Base-by-base conservation (phyloP, 1,140 invertebrate species). In the Holotrichia oblita region DNA sequence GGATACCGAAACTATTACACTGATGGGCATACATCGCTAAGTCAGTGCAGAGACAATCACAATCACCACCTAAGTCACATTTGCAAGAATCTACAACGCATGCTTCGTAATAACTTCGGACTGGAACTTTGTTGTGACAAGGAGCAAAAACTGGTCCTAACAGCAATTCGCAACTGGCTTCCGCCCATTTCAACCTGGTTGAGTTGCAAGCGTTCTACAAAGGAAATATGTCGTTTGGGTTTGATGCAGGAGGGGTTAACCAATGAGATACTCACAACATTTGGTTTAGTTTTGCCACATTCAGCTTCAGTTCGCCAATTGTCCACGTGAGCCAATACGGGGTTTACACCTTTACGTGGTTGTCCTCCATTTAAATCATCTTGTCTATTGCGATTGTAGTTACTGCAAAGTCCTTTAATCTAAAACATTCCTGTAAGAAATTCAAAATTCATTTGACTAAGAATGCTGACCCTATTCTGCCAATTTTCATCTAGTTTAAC, bases 51-150 rank as follows among this genome's bases (percentile, higher is more conserved):
- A 69, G 61, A 7, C 61, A 69, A 17, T 69, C 61, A 9, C 61
- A 69, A 34, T 69, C 61, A 7, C 61, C 61, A 34, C 61, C 61
- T 7, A 69, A 7, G 24, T 69, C 61, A 20, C 61, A 69, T 69
- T 69, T 69, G 22, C 61, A 69, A 7, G 61, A 69, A 69, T 69
- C 61, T 9, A 22, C 24, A 24, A 69, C 61, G 61, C 61, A 69
- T 1, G 61, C 61, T 34, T 69, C 61, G 61, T 69, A 69, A 12
- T 69, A 69, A 34, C 22, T 69, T 6, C 24, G 8, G 61, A 69
- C 61, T 3, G 24, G 24, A 22, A 69, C 61, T 9, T 1, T 27
- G 12, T 9, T 4, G 9, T 69, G 61, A 12, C 61, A 69, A 9
- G 20, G 2, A 34, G 22, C 27, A 22, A 69, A 69, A 10, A 8